phyloP scores from a whole-genome alignment of 2,888 invertebrate genomes.

The Eupeodes latifasciatus region DNA sequence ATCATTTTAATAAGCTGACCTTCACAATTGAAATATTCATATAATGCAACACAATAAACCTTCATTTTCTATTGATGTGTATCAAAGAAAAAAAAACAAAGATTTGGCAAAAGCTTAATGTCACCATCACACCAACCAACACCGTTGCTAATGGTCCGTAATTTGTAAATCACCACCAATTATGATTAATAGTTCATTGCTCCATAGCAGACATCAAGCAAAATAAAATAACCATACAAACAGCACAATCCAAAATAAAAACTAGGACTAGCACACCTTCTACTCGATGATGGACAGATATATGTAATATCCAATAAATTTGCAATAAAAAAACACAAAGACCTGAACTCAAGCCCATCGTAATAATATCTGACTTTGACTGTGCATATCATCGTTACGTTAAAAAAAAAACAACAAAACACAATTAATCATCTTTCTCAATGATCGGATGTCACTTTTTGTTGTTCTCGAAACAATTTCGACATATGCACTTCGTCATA shows the following conservation, averaged over 20 bases:
- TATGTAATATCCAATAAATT: conserved; percentile 44
- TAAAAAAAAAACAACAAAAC: neutral
- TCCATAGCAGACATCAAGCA: neutral
- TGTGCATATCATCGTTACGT: conserved; percentile 11
- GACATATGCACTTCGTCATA: neutral
- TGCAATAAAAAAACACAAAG: conserved; percentile 38
- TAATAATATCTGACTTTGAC: conserved; percentile 19
- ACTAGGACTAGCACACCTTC: conserved; percentile 24
- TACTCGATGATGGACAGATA: conserved; percentile 11
- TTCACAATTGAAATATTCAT: too few species aligned
- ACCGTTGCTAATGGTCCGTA: neutral
- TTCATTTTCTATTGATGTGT: too few species aligned
- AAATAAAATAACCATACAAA: conserved; percentile 1
- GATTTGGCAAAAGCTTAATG: neutral
- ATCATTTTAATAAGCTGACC: too few species aligned
- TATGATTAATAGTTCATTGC: conserved; percentile 39
- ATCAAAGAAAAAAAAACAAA: neutral
- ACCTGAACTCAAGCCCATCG: neutral
- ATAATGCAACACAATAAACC: too few species aligned
- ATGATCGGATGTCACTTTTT: conserved; percentile 36
- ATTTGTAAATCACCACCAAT: conserved; percentile 11
- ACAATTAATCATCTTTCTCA: conserved; percentile 65
- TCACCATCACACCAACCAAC: neutral
- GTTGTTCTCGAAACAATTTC: conserved; percentile 10
- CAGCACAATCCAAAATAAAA: conserved; percentile 40